A percentile compares a stretch with the other conserved stretches of the same genome.
These are phyloP conservation scores for Silurus aristotelis DNA, from an alignment of 2,797 vertebrate genomes.

Conservation along the genomic window DNA sequence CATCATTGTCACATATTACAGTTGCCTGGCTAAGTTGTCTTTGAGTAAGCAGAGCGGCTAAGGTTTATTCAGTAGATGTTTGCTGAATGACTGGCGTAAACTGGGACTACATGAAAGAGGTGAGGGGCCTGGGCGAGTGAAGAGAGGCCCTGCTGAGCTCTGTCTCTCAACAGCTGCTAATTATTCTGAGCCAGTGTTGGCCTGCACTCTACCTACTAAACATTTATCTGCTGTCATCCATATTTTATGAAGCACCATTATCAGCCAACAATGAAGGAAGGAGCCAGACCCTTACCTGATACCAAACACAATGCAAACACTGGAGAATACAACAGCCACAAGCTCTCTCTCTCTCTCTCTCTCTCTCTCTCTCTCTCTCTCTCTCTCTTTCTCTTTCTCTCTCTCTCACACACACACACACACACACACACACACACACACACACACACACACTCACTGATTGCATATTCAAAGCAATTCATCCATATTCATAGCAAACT, in stretches of 20 bases:
- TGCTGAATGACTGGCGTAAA: slow-evolving; percentile 61
- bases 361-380: slow-evolving; percentile 33
- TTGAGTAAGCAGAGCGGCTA: slow-evolving; percentile 47
- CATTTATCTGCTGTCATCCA: slow-evolving; percentile 77
- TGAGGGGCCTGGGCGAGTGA: slow-evolving; percentile 54
- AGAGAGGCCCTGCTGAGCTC: slow-evolving; percentile 69
- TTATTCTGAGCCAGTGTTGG: slow-evolving; percentile 77
- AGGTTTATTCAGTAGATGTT: slow-evolving; percentile 70
- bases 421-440: neutral
- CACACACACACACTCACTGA: neutral
- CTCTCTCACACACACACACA: slow-evolving; percentile 25
- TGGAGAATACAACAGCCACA: slow-evolving; percentile 33
- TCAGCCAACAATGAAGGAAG: slow-evolving; percentile 75
- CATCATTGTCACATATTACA: slow-evolving; percentile 2
- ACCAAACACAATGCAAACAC: slow-evolving; percentile 62
- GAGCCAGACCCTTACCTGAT: slow-evolving; percentile 74
- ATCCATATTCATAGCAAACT: neutral
- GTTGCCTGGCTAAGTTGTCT: neutral
- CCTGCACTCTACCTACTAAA: slow-evolving; percentile 77
- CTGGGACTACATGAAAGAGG: slow-evolving; percentile 57
- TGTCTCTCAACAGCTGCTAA: slow-evolving; percentile 79
- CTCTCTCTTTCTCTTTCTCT: neutral
- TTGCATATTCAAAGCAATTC: slow-evolving; percentile 36
- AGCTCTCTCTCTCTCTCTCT: slow-evolving; percentile 29
- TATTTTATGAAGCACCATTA: slow-evolving; percentile 83